These are phyloP conservation scores for Dendronephthya gigantea DNA, from an alignment of 64 coral and sea anemone genomes.

Conservation along the genomic window DNA sequence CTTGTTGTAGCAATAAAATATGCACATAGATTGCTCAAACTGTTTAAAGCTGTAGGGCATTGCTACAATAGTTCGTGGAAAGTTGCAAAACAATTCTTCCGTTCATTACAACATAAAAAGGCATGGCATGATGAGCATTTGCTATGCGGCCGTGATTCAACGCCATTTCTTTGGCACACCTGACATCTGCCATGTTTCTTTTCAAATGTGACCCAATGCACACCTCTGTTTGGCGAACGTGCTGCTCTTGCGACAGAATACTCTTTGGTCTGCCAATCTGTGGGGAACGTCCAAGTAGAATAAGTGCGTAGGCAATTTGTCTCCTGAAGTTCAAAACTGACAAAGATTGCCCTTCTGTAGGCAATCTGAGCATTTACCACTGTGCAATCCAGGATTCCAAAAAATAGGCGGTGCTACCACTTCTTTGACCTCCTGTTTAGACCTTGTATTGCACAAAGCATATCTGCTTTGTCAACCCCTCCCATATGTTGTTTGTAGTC, in stretches of 20 bases:
- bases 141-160: conserved; percentile 37
- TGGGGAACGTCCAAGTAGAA: conserved; percentile 30
- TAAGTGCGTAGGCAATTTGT: conserved; percentile 28
- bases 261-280: not conserved
- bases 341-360: not conserved
- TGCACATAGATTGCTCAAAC: not conserved
- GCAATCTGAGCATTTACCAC: conserved; percentile 41
- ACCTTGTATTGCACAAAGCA: conserved; percentile 38
- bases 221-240: conserved; percentile 37
- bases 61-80: not conserved
- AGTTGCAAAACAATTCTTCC: not conserved
- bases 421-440: conserved; percentile 39
- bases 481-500: not conserved
- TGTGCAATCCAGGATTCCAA: conserved; percentile 36
- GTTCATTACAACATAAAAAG: not conserved
- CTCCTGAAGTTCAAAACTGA: conserved; percentile 30
- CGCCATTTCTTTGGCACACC: conserved; percentile 22
- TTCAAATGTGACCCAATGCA: conserved; percentile 32
- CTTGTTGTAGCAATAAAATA: no score
- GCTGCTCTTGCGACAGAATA: conserved; percentile 25
- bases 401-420: conserved; percentile 44
- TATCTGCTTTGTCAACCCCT: conserved; percentile 46
- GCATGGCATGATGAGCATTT: not conserved
- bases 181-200: conserved; percentile 39
- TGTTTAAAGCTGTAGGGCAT: not conserved